phyloP scores from a whole-genome alignment of 1,140 invertebrate species.

The Andricus grossulariae region DNA sequence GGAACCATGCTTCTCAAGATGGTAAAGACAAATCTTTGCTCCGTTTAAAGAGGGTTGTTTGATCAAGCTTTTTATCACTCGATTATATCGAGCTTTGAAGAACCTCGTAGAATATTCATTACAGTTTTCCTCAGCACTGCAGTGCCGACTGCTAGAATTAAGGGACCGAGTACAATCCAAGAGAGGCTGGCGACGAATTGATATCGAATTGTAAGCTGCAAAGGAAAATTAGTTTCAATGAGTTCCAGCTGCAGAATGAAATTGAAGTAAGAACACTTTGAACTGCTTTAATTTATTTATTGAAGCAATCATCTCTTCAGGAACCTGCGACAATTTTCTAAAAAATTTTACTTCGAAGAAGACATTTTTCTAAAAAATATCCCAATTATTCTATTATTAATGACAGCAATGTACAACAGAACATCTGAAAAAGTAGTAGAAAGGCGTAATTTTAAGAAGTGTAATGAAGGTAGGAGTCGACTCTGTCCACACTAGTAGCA shows the following conservation, averaged over 20 bases:
- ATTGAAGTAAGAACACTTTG: conserved; percentile 15
- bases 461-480: too few relatives aligned
- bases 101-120: conserved; percentile 29
- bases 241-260: conserved; percentile 7
- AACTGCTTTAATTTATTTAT: not conserved
- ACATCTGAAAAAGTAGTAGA: too few relatives aligned
- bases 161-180: conserved; percentile 17
- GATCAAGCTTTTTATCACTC: conserved; percentile 21
- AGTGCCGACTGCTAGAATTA: conserved; percentile 12
- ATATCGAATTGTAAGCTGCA: conserved; percentile 24
- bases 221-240: conserved; percentile 24
- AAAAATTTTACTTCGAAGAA: too few relatives aligned
- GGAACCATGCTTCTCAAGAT: not conserved
- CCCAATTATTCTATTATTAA: too few relatives aligned
- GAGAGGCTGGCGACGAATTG: conserved; percentile 9
- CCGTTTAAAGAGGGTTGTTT: conserved; percentile 4
- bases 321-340: too few relatives aligned
- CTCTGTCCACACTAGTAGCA: too few relatives aligned
- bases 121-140: conserved; percentile 8
- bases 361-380: too few relatives aligned
- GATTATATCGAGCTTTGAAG: conserved; percentile 8
- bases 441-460: too few relatives aligned
- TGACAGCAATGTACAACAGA: too few relatives aligned
- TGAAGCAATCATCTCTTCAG: not conserved
- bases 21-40: not conserved